Evolutionary conservation across 2,888 invertebrate species (phyloP).

Genomic region (Tromatobia lineatoria): DNA sequence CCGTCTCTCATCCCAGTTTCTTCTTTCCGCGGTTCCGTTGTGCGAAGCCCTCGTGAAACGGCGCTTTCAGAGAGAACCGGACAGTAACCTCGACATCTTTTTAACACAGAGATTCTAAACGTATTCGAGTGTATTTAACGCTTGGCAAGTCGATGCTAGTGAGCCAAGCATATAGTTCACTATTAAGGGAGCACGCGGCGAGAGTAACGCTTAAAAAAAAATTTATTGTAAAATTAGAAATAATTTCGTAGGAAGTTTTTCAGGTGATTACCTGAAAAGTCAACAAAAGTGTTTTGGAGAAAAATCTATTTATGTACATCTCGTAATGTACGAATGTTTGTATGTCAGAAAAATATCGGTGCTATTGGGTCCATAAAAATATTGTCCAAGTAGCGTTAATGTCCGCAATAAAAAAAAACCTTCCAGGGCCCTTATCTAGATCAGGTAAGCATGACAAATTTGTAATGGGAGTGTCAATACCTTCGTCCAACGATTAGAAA

Average conservation of each 20-base stretch:
- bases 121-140: slow-evolving; percentile 51
- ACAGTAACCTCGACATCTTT: slow-evolving; percentile 33
- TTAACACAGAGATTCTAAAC: slow-evolving; percentile 48
- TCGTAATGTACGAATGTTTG: no score
- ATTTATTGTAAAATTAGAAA: no score
- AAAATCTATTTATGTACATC: no score
- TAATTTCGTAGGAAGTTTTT: no score
- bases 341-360: no score
- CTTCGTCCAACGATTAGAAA: background rate
- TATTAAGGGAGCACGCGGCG: background rate
- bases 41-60: slow-evolving; percentile 18
- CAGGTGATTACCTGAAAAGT: no score
- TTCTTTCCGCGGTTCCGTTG: slow-evolving; percentile 5
- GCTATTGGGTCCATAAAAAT: no score
- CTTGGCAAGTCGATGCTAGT: background rate
- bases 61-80: slow-evolving; percentile 21
- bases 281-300: no score
- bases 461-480: background rate
- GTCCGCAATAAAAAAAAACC: no score
- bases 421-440: background rate
- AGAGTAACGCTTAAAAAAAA: background rate
- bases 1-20: slow-evolving; percentile 59
- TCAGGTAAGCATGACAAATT: background rate
- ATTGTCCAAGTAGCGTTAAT: no score
- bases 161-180: background rate